Conservation (phyloP, 2,888 invertebrate genomes). For the Apamea monoglypha region DNA sequence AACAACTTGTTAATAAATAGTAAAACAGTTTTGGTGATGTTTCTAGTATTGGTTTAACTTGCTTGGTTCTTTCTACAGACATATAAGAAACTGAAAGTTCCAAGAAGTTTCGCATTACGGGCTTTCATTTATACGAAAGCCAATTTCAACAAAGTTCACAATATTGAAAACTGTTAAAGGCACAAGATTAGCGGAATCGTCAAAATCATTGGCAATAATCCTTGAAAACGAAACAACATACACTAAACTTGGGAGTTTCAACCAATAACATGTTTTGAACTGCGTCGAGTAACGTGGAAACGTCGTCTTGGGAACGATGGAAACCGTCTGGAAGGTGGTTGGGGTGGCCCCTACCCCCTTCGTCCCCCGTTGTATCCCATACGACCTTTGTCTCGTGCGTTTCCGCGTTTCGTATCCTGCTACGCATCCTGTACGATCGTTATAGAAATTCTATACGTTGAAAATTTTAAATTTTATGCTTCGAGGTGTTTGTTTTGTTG, state of each 20-base stretch:
- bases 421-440: constrained; percentile 60
- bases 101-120: neutral
- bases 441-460: constrained; percentile 42
- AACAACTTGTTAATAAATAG: neutral
- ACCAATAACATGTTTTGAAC: constrained; percentile 64
- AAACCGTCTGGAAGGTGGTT: constrained; percentile 46
- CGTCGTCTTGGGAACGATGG: constrained; percentile 66
- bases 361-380: constrained; percentile 36
- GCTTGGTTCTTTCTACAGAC: too few relatives aligned
- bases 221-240: constrained; percentile 45
- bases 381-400: constrained; percentile 72
- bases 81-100: neutral
- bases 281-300: constrained; percentile 59
- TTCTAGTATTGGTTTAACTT: neutral
- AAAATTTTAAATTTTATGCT: constrained; percentile 27
- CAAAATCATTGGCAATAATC: constrained; percentile 43
- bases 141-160: constrained; percentile 18
- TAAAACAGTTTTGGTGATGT: too few relatives aligned
- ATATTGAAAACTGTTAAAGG: constrained; percentile 21
- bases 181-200: constrained; percentile 38
- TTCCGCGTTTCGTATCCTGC: constrained; percentile 70
- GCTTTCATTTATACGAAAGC: neutral
- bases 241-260: constrained; percentile 45
- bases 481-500: neutral
- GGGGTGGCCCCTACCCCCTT: constrained; percentile 26